phyloP scores from a whole-genome alignment of 1,140 invertebrate species.

The Spodoptera litura region DNA sequence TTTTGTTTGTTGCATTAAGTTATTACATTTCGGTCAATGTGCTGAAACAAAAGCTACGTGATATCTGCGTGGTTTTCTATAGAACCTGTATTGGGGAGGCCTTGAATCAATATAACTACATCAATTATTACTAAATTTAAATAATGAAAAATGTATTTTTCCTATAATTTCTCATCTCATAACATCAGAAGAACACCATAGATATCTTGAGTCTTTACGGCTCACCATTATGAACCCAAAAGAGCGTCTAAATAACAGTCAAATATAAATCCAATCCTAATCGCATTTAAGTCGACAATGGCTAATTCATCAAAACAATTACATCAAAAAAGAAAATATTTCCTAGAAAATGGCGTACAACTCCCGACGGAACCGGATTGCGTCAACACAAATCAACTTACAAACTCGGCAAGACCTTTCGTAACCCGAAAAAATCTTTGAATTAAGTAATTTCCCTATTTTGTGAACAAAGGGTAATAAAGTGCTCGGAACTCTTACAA shows the following conservation, averaged over 20 bases:
- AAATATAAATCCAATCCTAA: no score
- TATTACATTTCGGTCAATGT: conserved; percentile 14
- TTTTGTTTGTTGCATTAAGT: conserved; percentile 36
- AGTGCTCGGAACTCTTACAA: conserved; percentile 31
- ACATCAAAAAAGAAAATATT: not conserved
- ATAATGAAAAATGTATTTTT: no score
- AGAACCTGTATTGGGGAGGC: not conserved
- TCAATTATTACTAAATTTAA: no score
- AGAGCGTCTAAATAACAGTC: no score
- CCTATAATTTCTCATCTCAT: no score
- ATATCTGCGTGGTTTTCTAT: not conserved
- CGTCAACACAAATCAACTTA: conserved; percentile 12
- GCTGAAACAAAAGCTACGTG: not conserved
- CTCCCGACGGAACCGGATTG: not conserved
- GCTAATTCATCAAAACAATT: no score
- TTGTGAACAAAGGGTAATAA: conserved; percentile 44
- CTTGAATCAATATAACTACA: no score
- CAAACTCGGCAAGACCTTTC: conserved; percentile 3
- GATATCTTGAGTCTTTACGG: no score
- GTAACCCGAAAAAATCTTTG: conserved; percentile 17
- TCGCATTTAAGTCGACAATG: no score
- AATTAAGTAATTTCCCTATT: conserved; percentile 40
- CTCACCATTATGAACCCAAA: no score
- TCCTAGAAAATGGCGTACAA: not conserved
- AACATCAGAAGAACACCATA: no score